These are phyloP conservation scores for Amaurobius ferox DNA, from an alignment of 2,888 invertebrate species.

Conservation along the genomic window DNA sequence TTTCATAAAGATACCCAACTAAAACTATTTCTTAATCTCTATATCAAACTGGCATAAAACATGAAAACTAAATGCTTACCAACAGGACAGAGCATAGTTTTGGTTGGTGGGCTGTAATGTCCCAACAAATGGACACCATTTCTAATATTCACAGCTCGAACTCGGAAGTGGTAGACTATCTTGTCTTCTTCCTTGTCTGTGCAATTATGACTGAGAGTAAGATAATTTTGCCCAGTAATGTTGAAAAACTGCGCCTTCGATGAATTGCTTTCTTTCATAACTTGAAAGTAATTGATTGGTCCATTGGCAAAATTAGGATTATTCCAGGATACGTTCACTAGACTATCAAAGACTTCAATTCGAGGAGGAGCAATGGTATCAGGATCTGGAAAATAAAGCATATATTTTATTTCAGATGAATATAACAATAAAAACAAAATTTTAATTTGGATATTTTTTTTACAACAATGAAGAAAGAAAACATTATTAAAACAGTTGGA, in stretches of 20 bases:
- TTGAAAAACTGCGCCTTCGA: conserved; percentile 12
- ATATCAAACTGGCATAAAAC: too few relatives aligned
- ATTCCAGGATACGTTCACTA: conserved; percentile 59
- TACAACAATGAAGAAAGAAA: too few relatives aligned
- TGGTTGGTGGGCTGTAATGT: conserved; percentile 25
- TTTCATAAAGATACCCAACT: too few relatives aligned
- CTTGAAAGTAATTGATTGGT: conserved; percentile 54
- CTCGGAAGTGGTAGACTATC: conserved; percentile 17
- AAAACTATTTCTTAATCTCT: too few relatives aligned
- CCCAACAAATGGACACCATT: conserved; percentile 12
- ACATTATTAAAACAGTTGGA: too few relatives aligned
- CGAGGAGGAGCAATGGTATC: conserved; percentile 38
- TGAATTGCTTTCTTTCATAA: conserved; percentile 11
- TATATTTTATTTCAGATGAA: too few relatives aligned
- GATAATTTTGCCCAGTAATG: conserved; percentile 28
- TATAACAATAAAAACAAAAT: too few relatives aligned
- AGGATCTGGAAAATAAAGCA: conserved; percentile 36
- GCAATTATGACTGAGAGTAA: conserved; percentile 2
- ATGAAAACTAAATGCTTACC: conserved; percentile 26
- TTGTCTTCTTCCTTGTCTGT: background rate
- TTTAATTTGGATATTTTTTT: too few relatives aligned
- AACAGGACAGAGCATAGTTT: conserved; percentile 33
- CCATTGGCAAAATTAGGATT: conserved; percentile 60
- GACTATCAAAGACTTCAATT: conserved; percentile 32
- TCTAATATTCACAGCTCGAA: conserved; percentile 53